phyloP scores from a whole-genome alignment of 2,888 invertebrate genomes.

The Thalpophila matura region DNA sequence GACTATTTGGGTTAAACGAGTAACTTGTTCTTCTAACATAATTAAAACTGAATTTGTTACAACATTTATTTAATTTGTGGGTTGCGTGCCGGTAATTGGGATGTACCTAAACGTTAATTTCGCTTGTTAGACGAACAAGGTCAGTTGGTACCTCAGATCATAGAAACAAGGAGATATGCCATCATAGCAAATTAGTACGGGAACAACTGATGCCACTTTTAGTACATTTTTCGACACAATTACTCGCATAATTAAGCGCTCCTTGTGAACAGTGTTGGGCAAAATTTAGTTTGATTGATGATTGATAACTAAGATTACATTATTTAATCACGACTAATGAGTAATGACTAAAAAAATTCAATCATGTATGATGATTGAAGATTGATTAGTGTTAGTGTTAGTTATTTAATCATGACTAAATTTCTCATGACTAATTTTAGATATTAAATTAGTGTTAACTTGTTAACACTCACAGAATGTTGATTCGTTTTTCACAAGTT shows the following conservation, averaged over 20 bases:
- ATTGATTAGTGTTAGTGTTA: not conserved
- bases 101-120: constrained; percentile 35
- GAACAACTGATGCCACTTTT: too few relatives aligned
- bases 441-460: too few relatives aligned
- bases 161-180: too few relatives aligned
- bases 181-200: too few relatives aligned
- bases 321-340: too few relatives aligned
- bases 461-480: too few relatives aligned
- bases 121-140: constrained; percentile 30
- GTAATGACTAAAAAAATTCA: not conserved
- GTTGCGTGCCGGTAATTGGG: constrained; percentile 27
- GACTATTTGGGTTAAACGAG: not conserved
- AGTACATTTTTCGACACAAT: too few relatives aligned
- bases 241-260: too few relatives aligned
- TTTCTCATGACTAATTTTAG: not conserved
- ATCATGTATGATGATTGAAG: not conserved
- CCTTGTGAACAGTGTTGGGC: not conserved
- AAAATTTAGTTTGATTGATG: not conserved
- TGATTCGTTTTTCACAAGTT: not conserved
- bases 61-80: constrained; percentile 24
- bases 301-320: too few relatives aligned
- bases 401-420: not conserved
- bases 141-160: too few relatives aligned
- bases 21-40: not conserved
- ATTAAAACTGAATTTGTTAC: constrained; percentile 15